Evolutionary conservation across 2,888 invertebrate species (phyloP), one percentile per base, ranked within the genome.

Genomic region (Oscheius sp.): DNA sequence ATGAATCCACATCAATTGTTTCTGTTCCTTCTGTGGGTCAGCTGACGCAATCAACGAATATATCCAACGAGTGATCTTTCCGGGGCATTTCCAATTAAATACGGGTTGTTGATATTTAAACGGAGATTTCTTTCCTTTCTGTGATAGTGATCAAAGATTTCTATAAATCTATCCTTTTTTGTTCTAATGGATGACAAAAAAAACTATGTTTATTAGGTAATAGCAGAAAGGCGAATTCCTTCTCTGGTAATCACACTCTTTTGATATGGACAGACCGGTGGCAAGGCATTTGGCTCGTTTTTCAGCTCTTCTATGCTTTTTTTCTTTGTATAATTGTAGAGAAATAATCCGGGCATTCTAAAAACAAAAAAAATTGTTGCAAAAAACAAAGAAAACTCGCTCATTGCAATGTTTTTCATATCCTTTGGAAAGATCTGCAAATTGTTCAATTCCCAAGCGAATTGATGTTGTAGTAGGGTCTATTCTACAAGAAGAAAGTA

Each of bases 331-430:
- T 83, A 80, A 58, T 86, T 77, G 73, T 80, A 86, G n/a, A 73
- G 69, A 66, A 82, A 86, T 27, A 86, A 71, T 3, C 86, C 86
- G 15, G 86, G 86, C 23, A 75, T 69, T 65, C 82, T 82, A 72
- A n/a, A 76, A 71, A 12, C 25, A 17, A n/a, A n/a, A n/a, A n/a
- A n/a, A n/a, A 12, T 52, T 27, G 23, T 17, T 46, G 15, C 15
- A 12, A 15, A 29, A 46, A 46, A 17, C 33, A 27, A 2, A 45
- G 31, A 17, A 46, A 12, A 15, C 65, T 66, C 5, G 75, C 79
- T 72, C 55, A 45, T 64, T 64, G 68, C 85, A 85, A 61, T 86
- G 84, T 50, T 80, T 76, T 45, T 84, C 80, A 67, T 86, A 86
- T 5, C 73, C 73, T 2, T 65, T 55, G 20, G 83, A 84, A 57